Base-by-base conservation (phyloP, 2,797 vertebrate species). In the Poeciliopsis infans region DNA sequence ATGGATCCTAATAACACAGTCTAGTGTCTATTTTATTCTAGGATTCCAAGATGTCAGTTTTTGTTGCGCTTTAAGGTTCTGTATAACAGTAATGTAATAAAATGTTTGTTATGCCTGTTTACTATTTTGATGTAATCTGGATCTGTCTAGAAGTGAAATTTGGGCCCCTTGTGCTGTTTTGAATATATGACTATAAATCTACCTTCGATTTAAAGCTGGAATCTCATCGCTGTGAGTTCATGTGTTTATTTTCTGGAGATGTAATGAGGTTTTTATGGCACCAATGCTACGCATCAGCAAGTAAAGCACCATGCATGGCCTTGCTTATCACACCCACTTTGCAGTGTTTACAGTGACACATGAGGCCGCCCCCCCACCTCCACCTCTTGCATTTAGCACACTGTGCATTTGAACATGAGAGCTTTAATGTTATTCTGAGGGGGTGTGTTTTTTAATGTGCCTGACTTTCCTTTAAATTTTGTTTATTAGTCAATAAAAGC, bases 231-330 rank as follows among this genome's bases (percentile, higher is more conserved):
- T 61, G 70, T 45, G 41, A 78, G 59, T 72, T 25, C 23, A 39
- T 72, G 75, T 70, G 74, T 80, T 16, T 53, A 43, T 72, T 71
- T 43, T 1, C 36, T 74, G 68, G 77, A 70, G 55, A 82, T 16
- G 83, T 89, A 92, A 91, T 89, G 75, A 77, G 53, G 49, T 89
- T 88, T 92, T 91, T 86, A 93, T 88, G 33, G 79, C 81, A 75
- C 83, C 71, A 78, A 84, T 90, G 85, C 69, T 82, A 78, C 75
- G 49, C 82, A 86, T 83, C 90, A 85, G 78, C 87, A 84, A 79
- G 79, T 80, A 81, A 80, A 85, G 78, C 83, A 36, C 79, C 75
- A 80, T 86, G 87, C 84, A 64, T 82, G 85, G 77, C 72, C 78
- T 13, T 39, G 18, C 45, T 61, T n/a, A 75, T 71, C 73, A 49